phyloP scores from a whole-genome alignment of 1,140 invertebrate genomes.

The Lepidurus arcticus region DNA sequence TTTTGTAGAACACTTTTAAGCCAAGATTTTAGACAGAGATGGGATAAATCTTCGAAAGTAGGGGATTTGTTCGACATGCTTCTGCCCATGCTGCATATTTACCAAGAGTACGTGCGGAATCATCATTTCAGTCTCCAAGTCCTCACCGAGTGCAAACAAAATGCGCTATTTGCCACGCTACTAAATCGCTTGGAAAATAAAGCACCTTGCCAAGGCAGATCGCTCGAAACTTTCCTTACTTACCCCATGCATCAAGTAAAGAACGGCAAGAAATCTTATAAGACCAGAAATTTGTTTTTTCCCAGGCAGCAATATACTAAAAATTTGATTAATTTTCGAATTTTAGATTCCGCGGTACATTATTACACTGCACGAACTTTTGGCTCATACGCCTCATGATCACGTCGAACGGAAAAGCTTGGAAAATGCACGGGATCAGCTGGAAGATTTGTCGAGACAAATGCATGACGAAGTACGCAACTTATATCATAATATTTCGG shows the following conservation, averaged over 20 bases:
- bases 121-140: slow-evolving; percentile 91
- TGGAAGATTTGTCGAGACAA: slow-evolving; percentile 79
- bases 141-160: slow-evolving; percentile 86
- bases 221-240: slow-evolving; percentile 82
- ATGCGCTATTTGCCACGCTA: slow-evolving; percentile 69
- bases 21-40: not conserved
- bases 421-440: slow-evolving; percentile 77
- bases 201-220: slow-evolving; percentile 72
- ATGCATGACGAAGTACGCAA: slow-evolving; percentile 71
- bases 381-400: slow-evolving; percentile 88
- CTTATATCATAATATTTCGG: not conserved
- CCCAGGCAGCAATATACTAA: not conserved
- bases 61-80: slow-evolving; percentile 91
- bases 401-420: slow-evolving; percentile 88
- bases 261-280: not conserved
- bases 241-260: slow-evolving; percentile 92
- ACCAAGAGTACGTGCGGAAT: slow-evolving; percentile 90
- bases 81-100: slow-evolving; percentile 86
- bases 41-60: slow-evolving; percentile 43
- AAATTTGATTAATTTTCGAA: not conserved
- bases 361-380: slow-evolving; percentile 80
- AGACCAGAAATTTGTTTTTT: not conserved
- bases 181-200: slow-evolving; percentile 79
- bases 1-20: slow-evolving; percentile 27
- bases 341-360: slow-evolving; percentile 82